Percentiles rank a stretch among this genome's conserved stretches.
Conservation (phyloP, 53 echinoderm and acorn worm species). For the Stichopus horrens region DNA sequence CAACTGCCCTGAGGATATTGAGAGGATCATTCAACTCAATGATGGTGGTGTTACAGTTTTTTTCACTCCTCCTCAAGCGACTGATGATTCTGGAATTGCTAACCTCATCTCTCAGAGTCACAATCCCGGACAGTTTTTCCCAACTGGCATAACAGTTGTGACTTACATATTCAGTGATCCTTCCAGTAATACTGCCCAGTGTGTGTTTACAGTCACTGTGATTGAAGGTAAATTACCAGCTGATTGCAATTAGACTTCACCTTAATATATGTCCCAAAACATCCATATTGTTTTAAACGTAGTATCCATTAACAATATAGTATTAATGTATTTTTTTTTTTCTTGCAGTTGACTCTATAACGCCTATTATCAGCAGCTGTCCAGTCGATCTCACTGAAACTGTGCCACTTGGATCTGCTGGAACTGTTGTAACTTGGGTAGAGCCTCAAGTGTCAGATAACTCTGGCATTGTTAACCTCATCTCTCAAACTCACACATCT, state of each 20-base stretch:
- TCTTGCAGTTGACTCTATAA: not conserved
- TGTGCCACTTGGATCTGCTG: not conserved
- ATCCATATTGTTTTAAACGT: no score
- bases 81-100: conserved; percentile 68
- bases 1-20: conserved; percentile 19
- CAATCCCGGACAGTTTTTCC: conserved; percentile 62
- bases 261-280: no score
- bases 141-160: conserved; percentile 58
- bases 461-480: conserved; percentile 44
- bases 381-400: conserved; percentile 15
- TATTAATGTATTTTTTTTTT: not conserved
- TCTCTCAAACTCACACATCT: conserved; percentile 21
- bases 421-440: conserved; percentile 38
- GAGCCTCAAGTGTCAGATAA: conserved; percentile 50
- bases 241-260: no score
- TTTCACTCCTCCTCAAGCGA: conserved; percentile 60
- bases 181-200: conserved; percentile 50
- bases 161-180: conserved; percentile 63
- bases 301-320: no score
- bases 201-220: conserved; percentile 59
- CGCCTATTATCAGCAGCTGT: conserved; percentile 19
- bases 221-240: conserved; percentile 58
- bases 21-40: conserved; percentile 47
- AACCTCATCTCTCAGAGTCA: conserved; percentile 53
- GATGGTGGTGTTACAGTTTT: conserved; percentile 12